Evolutionary conservation across 2,888 invertebrate genomes (phyloP).

Genomic region (Pyrgus malvae): DNA sequence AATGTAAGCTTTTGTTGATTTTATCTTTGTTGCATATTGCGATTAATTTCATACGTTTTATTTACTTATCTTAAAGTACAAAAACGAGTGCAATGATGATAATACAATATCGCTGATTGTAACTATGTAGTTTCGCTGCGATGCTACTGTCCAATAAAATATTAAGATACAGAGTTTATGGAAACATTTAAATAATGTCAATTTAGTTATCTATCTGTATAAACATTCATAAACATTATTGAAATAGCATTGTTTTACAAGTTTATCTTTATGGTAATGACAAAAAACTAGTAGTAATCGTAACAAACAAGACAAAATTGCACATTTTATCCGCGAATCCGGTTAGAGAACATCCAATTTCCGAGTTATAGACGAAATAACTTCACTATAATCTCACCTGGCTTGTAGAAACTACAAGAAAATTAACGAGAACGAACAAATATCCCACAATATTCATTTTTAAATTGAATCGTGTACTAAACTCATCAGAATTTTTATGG

Average conservation of each 20-base stretch:
- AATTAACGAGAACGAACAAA: constrained; percentile 45
- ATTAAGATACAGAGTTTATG: neutral
- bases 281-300: neutral
- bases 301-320: neutral
- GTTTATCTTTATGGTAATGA: neutral
- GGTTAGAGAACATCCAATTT: neutral
- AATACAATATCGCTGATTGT: too few species aligned
- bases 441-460: constrained; percentile 46
- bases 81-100: too few species aligned
- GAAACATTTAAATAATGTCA: neutral
- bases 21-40: too few species aligned
- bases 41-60: too few species aligned
- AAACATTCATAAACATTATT: neutral
- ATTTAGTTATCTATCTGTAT: neutral
- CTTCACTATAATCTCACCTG: constrained; percentile 6
- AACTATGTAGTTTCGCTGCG: too few species aligned
- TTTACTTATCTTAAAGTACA: too few species aligned
- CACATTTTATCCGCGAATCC: neutral
- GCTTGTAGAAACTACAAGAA: constrained; percentile 40
- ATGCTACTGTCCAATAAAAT: neutral
- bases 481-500: neutral
- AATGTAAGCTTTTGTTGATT: too few species aligned
- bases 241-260: neutral
- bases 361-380: neutral
- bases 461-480: neutral